Evolutionary conservation across 2,888 invertebrate genomes (phyloP), one percentile per base, ranked within the genome.

Genomic region (Meghimatium bilineatum): DNA sequence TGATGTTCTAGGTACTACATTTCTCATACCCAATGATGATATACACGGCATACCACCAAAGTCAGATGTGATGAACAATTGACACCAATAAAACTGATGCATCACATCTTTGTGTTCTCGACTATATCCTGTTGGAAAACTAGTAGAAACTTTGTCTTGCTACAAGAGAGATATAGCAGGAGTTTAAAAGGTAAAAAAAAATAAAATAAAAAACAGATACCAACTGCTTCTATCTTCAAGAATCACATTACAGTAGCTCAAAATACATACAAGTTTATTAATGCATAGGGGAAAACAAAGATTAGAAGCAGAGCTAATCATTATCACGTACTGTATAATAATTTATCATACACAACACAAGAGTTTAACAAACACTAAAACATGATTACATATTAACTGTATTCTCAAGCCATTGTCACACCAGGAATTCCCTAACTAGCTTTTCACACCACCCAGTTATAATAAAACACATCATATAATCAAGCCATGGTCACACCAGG

Each of bases 261-360:
- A 79, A 79, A 79, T 79, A 79, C 79, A 79, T 67, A 38, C 56
- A 79, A 69, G 66, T 66, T 79, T 69, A 79, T 69, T 69, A 79
- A 79, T 79, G 79, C 79, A 79, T 79, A 79, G 69, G 79, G 79
- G 67, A 69, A n/a, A n/a, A 69, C 38, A 56, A 52, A 67, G 44
- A 69, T 49, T 32, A 32, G 26, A 79, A 79, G 79, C 69, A 69
- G 52, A 34, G 69, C 69, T 69, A 79, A 32, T 69, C 60, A 66
- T 69, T 69, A 69, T 69, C 79, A 79, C 79, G 69, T 32, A 38
- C 32, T 32, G n/a, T 49, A 79, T 69, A 77, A 77, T 77, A 63
- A 60, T 66, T 77, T 38, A 77, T 77, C 77, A 38, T 77, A 77
- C 77, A 77, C 77, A 77, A 77, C 66, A 77, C 63, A 77, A 29